phyloP scores from a whole-genome alignment of 1,140 invertebrate genomes.

The Goniozus legneri region DNA sequence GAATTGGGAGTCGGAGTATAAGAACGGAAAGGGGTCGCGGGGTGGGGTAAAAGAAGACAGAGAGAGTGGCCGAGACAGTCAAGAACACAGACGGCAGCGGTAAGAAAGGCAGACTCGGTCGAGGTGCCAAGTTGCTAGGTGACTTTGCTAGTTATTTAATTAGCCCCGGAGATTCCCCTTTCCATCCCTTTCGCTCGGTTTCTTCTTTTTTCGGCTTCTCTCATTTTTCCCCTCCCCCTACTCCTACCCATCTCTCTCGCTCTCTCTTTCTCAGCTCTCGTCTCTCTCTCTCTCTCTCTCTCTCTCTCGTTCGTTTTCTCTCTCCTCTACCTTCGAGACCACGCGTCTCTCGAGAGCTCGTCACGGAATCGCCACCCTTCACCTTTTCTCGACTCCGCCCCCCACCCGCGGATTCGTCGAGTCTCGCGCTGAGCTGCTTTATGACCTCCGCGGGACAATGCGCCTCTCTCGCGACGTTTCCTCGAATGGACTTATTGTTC shows the following conservation, averaged over 20 bases:
- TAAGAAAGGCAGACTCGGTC: slow-evolving; percentile 28
- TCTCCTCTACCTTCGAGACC: too few relatives aligned
- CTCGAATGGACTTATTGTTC: slow-evolving; percentile 5
- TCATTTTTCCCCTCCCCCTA: slow-evolving; percentile 12
- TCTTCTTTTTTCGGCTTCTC: neutral
- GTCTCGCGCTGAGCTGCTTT: slow-evolving; percentile 17
- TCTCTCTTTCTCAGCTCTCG: neutral
- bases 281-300: too few relatives aligned
- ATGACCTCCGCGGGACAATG: slow-evolving; percentile 14
- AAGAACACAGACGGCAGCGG: slow-evolving; percentile 20
- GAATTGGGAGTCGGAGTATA: neutral
- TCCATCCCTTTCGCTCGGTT: slow-evolving; percentile 1
- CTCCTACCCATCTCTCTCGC: neutral
- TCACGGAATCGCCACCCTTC: too few relatives aligned
- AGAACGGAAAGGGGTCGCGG: slow-evolving; percentile 1
- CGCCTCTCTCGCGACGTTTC: neutral
- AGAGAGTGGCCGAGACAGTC: slow-evolving; percentile 13
- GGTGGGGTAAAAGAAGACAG: slow-evolving; percentile 3
- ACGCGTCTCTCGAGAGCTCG: too few relatives aligned
- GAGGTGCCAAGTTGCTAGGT: slow-evolving; percentile 41
- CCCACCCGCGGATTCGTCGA: too few relatives aligned
- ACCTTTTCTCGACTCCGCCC: too few relatives aligned
- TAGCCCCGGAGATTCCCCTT: slow-evolving; percentile 34
- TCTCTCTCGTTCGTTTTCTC: too few relatives aligned
- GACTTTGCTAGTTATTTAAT: slow-evolving; percentile 45